Base-by-base conservation (phyloP, 92 coral and sea anemone genomes). In the Siderastrea radians region DNA sequence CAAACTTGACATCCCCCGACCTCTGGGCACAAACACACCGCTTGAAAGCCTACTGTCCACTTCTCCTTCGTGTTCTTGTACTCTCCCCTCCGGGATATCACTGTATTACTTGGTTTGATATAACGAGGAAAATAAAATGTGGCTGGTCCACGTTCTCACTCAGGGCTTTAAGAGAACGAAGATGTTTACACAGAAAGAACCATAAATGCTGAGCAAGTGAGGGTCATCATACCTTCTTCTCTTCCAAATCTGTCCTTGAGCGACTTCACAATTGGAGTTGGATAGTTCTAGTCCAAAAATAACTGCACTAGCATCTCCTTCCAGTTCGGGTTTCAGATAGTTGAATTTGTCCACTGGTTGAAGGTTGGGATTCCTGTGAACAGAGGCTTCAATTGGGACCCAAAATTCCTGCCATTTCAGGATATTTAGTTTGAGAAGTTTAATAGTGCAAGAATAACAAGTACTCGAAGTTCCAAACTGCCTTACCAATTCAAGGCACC, bases 351-450 rank as follows among this genome's bases (percentile, higher is more conserved):
- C 83, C 71, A 75, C 63, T 19, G 82, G 82, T n/a, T 75, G 79
- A 77, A 85, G 63, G 79, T 54, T 85, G 61, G 71, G 79, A 69
- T 63, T 85, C 89, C 52, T 78, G 81, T 85, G 75, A 68, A 85
- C 75, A 58, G 82, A 85, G 52, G 83, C 79, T 51, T 85, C 80
- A 65, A 75, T 75, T 26, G 89, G 75, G 45, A 75, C 89, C 83
- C 89, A 85, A 58, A 75, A 64, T 50, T 75, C 89, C 62, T 85
- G 89, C 83, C 83, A 85, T 53, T 84, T 85, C 72, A 75, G 17
- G 59, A 85, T 75, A 44, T 75, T 85, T 64, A 82, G 86, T 53
- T 68, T 82, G 65, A 78, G 79, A 68, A 82, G 86, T 19, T 82
- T 83, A 57, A 72, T 76, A 67, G 87, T 55, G 80, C 52, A 67